Percentiles rank a stretch among this genome's conserved stretches.
These are phyloP conservation scores for Achlya flavicornis DNA, from an alignment of 2,888 invertebrate species.

Conservation along the genomic window DNA sequence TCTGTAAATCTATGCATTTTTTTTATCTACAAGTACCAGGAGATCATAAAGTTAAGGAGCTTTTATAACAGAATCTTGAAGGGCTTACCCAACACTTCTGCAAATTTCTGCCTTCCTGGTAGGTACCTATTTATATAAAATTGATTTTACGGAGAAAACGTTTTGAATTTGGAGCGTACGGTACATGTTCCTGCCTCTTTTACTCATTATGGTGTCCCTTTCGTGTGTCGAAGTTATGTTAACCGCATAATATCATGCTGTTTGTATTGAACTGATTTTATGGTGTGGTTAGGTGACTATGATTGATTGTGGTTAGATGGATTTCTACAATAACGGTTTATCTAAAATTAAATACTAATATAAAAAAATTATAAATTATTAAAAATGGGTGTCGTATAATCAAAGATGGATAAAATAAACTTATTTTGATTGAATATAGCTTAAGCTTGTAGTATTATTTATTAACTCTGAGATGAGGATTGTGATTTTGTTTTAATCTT, in stretches of 20 bases:
- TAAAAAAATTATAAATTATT: no score
- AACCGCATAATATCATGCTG: slow-evolving; percentile 33
- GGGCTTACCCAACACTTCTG: slow-evolving; percentile 7
- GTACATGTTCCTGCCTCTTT: slow-evolving; percentile 40
- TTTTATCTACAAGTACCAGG: slow-evolving; percentile 25
- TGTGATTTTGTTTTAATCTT: no score
- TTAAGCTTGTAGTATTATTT: no score
- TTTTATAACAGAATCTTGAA: slow-evolving; percentile 18
- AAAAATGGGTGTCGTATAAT: no score
- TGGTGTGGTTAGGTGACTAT: slow-evolving; percentile 25
- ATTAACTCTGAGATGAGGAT: no score
- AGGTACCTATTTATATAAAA: slow-evolving; percentile 51
- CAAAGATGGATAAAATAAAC: no score
- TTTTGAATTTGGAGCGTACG: slow-evolving; percentile 57
- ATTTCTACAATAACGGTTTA: background rate
- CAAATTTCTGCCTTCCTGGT: slow-evolving; percentile 46
- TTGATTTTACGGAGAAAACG: slow-evolving; percentile 54
- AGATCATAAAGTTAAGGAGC: slow-evolving; percentile 29
- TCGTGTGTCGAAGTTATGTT: slow-evolving; percentile 35
- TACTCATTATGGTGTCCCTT: slow-evolving; percentile 29
- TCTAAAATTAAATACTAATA: no score
- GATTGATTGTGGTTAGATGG: no score
- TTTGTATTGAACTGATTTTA: slow-evolving; percentile 19
- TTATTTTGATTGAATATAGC: no score
- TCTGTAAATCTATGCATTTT: background rate